These are phyloP conservation scores for Lasaia peninsularis DNA, from an alignment of 1,140 invertebrate species.

Conservation along the genomic window DNA sequence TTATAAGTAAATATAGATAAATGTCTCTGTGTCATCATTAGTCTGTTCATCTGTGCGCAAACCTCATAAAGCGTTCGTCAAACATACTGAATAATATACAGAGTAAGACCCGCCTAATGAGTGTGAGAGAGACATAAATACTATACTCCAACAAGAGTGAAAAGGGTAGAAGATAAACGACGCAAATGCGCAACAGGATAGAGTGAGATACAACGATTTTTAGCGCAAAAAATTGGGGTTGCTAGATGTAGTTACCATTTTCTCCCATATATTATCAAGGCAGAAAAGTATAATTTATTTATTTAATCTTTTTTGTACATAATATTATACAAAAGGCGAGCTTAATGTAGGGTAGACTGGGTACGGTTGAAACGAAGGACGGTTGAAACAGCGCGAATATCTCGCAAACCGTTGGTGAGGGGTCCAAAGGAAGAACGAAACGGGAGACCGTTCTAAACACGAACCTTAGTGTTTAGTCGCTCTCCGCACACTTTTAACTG, in stretches of 20 bases:
- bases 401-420: too few species aligned
- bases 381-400: too few species aligned
- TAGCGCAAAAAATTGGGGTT: constrained; percentile 19
- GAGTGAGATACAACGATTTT: constrained; percentile 38
- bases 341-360: too few species aligned
- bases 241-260: neutral
- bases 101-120: constrained; percentile 47
- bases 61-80: constrained; percentile 61
- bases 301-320: too few species aligned
- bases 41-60: constrained; percentile 51
- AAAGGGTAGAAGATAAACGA: constrained; percentile 18
- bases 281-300: too few species aligned
- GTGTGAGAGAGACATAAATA: constrained; percentile 35
- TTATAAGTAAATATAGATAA: too few species aligned
- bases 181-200: constrained; percentile 56
- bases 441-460: too few species aligned
- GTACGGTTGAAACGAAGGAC: too few species aligned
- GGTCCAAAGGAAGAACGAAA: too few species aligned
- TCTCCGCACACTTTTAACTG: too few species aligned
- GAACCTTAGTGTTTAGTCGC: too few species aligned
- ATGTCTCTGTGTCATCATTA: constrained; percentile 16
- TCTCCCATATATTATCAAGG: neutral
- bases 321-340: too few species aligned
- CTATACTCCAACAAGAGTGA: constrained; percentile 1
- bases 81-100: constrained; percentile 65